These are phyloP conservation scores for Cygnus buccinator DNA, from an alignment of 2,113 vertebrate species.

Conservation along the genomic window DNA sequence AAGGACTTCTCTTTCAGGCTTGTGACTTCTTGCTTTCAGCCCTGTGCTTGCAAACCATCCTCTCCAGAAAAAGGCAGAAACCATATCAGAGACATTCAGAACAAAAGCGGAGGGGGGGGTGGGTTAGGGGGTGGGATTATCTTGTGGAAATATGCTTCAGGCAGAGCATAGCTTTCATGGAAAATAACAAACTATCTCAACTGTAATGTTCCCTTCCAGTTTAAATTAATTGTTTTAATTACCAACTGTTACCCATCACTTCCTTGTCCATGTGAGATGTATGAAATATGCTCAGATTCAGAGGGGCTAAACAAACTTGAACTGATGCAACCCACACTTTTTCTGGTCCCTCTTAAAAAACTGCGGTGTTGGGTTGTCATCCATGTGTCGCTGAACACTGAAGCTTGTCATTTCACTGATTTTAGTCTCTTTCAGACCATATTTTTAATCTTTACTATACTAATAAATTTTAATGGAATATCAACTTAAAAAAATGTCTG, in stretches of 20 bases:
- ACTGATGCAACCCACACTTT: background rate
- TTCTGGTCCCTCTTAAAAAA: background rate
- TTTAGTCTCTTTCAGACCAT: background rate
- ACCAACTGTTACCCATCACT: background rate
- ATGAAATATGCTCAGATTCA: background rate
- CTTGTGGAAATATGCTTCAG: background rate
- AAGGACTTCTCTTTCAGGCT: background rate
- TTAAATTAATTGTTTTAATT: background rate
- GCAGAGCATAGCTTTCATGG: background rate
- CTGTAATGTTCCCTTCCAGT: background rate
- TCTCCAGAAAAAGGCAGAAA: background rate
- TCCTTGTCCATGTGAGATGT: background rate
- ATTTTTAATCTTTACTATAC: background rate
- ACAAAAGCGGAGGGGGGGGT: background rate
- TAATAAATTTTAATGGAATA: background rate
- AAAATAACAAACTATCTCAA: background rate
- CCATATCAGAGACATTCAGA: background rate
- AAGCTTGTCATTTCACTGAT: background rate
- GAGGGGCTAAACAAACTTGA: background rate
- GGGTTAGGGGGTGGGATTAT: background rate
- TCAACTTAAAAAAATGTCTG: background rate
- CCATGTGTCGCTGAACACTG: background rate
- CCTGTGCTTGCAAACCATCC: background rate
- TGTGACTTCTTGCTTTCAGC: background rate
- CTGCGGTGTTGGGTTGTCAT: background rate